Conservation (phyloP, 2,113 vertebrate species). For the Megaceryle torquata region DNA sequence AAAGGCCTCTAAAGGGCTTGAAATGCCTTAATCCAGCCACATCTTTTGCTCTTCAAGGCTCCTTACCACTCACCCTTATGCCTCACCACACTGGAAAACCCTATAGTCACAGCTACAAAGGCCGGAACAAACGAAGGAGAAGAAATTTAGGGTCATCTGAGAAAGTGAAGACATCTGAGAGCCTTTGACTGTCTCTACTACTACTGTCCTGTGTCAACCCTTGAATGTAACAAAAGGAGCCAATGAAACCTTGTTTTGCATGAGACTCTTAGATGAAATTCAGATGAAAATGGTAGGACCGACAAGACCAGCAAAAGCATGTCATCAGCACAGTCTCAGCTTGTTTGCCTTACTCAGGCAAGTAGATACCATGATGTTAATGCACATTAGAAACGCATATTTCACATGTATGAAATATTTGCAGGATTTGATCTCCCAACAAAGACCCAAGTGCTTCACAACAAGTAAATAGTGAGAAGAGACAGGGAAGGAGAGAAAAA, state of each 20-base stretch:
- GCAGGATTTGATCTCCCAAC: not conserved
- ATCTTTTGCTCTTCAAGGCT: not conserved
- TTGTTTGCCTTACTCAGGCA: not conserved
- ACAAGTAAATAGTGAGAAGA: not conserved
- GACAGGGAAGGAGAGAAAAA: not conserved
- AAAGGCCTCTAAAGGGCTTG: not conserved
- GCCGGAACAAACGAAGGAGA: not conserved
- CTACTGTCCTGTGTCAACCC: not conserved
- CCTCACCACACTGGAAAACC: not conserved
- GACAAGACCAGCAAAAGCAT: not conserved
- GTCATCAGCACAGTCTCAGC: not conserved
- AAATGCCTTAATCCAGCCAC: not conserved
- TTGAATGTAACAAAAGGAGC: not conserved
- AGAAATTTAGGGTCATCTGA: not conserved
- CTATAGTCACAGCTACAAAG: not conserved
- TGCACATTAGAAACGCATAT: not conserved
- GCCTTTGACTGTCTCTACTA: not conserved
- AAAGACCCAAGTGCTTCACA: not conserved
- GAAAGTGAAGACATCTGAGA: not conserved
- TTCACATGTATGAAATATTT: not conserved
- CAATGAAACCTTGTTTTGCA: not conserved
- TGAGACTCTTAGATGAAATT: not conserved
- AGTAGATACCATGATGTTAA: not conserved
- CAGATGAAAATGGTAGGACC: not conserved
- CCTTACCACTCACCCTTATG: not conserved